phyloP scores from a whole-genome alignment of 2,113 vertebrate species.

The Passer domesticus region DNA sequence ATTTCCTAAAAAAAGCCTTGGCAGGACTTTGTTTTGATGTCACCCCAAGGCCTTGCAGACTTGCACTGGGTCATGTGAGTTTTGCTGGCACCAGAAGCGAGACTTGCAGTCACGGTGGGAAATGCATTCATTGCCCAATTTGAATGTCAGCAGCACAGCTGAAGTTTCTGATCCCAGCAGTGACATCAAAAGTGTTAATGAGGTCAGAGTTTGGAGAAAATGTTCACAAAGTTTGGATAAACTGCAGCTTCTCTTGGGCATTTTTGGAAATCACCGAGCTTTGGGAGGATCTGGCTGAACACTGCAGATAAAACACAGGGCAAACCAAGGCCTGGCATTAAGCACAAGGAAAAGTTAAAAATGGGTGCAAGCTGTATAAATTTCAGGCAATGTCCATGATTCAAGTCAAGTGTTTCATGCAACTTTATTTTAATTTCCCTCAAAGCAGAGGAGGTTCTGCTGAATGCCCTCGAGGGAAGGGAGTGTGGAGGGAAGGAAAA shows the following conservation, averaged over 20 bases:
- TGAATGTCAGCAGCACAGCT: neutral
- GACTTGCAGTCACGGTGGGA: constrained; percentile 9
- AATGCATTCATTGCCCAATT: constrained; percentile 18
- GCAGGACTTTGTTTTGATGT: constrained; percentile 7
- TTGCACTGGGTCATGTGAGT: neutral
- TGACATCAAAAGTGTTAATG: neutral
- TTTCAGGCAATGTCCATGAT: neutral
- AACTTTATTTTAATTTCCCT: neutral
- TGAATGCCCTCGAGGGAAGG: neutral
- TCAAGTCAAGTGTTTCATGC: neutral
- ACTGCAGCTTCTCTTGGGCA: neutral
- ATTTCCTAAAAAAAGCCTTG: neutral
- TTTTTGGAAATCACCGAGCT: neutral
- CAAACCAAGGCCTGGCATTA: neutral
- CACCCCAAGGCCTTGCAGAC: neutral
- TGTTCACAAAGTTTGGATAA: neutral
- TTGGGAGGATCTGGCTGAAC: neutral
- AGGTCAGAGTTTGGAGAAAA: neutral
- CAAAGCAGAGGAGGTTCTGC: neutral
- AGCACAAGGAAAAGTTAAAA: neutral
- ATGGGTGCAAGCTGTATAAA: neutral
- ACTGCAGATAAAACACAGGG: neutral
- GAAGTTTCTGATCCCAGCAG: neutral
- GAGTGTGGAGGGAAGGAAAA: neutral
- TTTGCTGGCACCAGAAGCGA: neutral